These are phyloP conservation scores for Haliclystus octoradiatus DNA, from an alignment of 30 jellyfish, hydroid and myxozoan species.

Conservation along the genomic window DNA sequence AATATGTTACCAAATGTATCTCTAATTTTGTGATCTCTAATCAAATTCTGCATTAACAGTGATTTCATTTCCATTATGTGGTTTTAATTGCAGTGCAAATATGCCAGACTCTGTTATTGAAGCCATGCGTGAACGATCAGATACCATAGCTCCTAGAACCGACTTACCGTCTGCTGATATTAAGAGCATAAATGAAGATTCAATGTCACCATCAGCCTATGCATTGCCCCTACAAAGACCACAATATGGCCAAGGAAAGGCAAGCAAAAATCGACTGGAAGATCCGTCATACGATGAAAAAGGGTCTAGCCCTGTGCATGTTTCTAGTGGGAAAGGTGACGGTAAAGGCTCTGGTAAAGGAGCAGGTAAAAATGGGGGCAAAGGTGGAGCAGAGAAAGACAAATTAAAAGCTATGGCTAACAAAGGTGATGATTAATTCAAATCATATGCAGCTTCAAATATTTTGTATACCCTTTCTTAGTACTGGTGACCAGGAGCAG, in stretches of 20 bases:
- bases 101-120: conserved; percentile 80
- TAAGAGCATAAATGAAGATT: background rate
- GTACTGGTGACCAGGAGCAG: too few species aligned
- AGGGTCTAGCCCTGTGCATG: background rate
- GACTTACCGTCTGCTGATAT: background rate
- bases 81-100: conserved; percentile 45
- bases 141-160: background rate
- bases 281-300: background rate
- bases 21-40: too few species aligned
- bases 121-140: conserved; percentile 25
- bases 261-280: background rate
- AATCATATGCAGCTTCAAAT: too few species aligned
- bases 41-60: too few species aligned
- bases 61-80: too few species aligned
- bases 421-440: too few species aligned
- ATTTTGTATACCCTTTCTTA: too few species aligned
- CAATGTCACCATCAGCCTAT: background rate
- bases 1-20: too few species aligned
- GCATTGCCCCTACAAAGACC: background rate
- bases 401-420: conserved; percentile 2
- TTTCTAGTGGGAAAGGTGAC: conserved; percentile 19
- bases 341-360: conserved; percentile 36
- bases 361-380: conserved; percentile 61
- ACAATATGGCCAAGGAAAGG: background rate
- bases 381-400: conserved; percentile 46